Evolutionary conservation across 2,113 vertebrate species (phyloP), one percentile per base, ranked within the genome.

Genomic region (Anolis carolinensis): DNA sequence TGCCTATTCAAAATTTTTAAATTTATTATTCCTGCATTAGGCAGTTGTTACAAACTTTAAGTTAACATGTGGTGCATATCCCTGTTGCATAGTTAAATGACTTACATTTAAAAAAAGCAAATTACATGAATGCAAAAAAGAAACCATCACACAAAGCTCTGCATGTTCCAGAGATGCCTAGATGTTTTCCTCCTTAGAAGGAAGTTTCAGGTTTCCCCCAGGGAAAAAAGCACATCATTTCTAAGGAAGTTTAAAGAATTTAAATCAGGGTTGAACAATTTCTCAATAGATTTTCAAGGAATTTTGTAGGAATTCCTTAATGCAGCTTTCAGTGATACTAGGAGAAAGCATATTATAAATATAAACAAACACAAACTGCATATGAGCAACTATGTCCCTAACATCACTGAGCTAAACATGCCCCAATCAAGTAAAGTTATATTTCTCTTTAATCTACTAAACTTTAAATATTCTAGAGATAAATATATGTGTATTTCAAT

Each of bases 1-100:
- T 99, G 96, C 97, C 97, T 97, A 97, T 98, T 99, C 97, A 97
- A 97, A 96, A 98, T 98, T 97, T 96, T 97, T 97, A 96, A 97
- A 96, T 97, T 96, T 86, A 97, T 97, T 97, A 95, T 97, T 97
- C 96, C 94, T 96, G 95, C 95, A 95, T 96, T 94, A 91, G 93
- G 91, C 91, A 95, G 94, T 81, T 52, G 83, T 90, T 96, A 91
- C 94, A 95, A 95, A 89, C 89, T 81, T 67, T 97, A 96, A 93
- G 93, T 91, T 88, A 91, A 92, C 91, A 90, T 36, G 81, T 81
- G 88, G 86, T 89, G 84, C 90, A 73, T 77, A 87, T 79, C 88
- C 50, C 91, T 95, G 63, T 95, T 89, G 89, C 90, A 93, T 83
- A 59, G 3, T 68, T 93, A 89, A 88, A 92, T 88, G 88, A 89